A percentile compares a stretch with the other conserved stretches of the same genome.
phyloP scores from a whole-genome alignment of 2,888 invertebrate genomes.

The Osmoderma eremita region DNA sequence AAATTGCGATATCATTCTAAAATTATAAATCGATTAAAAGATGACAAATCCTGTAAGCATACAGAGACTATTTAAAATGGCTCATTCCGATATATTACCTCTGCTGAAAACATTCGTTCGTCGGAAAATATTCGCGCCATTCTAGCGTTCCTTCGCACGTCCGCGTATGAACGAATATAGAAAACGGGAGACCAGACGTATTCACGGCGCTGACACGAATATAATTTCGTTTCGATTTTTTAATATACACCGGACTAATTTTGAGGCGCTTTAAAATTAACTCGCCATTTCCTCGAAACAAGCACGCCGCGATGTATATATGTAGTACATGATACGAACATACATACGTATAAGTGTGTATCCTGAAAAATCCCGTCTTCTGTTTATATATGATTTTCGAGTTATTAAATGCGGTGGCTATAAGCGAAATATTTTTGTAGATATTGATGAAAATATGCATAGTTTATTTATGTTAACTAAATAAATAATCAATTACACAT shows the following conservation, averaged over 20 bases:
- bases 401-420: background rate
- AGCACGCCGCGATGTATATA: background rate
- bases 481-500: background rate
- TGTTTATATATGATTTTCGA: conserved; percentile 10
- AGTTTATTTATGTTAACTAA: background rate
- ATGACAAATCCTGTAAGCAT: no score
- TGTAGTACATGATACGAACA: background rate
- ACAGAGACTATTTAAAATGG: no score
- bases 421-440: background rate
- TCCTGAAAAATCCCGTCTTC: background rate
- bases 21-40: no score
- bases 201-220: conserved; percentile 24
- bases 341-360: background rate
- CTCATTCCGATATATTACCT: no score
- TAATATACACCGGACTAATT: conserved; percentile 15
- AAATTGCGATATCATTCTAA: no score
- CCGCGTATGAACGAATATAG: no score
- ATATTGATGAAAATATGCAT: no score
- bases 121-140: no score
- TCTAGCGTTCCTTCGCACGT: no score
- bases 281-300: conserved; percentile 34
- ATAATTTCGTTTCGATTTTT: conserved; percentile 20
- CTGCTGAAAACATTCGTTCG: background rate
- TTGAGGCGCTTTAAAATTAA: conserved; percentile 28
- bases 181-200: background rate